Evolutionary conservation across 2,797 vertebrate species (phyloP).

Genomic region (Muraenolepis orangiensis): DNA sequence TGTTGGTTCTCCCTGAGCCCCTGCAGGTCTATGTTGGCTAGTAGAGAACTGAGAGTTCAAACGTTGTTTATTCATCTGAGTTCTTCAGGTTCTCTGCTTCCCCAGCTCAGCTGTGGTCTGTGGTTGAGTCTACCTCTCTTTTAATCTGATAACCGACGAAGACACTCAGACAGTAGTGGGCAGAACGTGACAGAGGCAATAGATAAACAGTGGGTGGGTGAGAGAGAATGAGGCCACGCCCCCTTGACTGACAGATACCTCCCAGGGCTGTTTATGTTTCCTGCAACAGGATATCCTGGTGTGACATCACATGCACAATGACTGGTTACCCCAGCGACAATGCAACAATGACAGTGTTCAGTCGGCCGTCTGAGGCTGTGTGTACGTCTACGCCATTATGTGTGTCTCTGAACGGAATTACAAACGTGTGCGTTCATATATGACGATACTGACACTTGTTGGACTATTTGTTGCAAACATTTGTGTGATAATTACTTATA

Average conservation of each 20-base stretch:
- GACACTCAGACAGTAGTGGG: neutral
- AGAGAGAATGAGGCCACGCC: constrained; percentile 18
- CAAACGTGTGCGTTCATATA: neutral
- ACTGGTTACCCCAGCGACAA: constrained; percentile 20
- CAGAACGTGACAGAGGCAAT: neutral
- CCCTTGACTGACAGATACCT: constrained; percentile 14
- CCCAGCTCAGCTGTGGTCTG: neutral
- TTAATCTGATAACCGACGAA: neutral
- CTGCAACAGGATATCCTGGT: constrained; percentile 79
- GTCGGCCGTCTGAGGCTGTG: neutral
- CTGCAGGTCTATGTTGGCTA: too few species aligned
- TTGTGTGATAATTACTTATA: neutral
- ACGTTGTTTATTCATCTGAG: too few species aligned
- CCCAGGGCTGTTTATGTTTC: constrained; percentile 47
- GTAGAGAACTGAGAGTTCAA: too few species aligned
- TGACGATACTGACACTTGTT: neutral
- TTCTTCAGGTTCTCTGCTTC: neutral
- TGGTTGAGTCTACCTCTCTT: neutral
- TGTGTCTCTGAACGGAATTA: neutral
- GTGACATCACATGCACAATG: constrained; percentile 61
- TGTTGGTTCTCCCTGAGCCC: too few species aligned
- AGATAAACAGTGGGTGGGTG: neutral
- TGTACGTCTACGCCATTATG: neutral
- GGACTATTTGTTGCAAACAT: neutral
- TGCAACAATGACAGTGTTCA: neutral